Evolutionary conservation across 2,113 vertebrate genomes (phyloP).

Genomic region (Atherinomorus stipes): DNA sequence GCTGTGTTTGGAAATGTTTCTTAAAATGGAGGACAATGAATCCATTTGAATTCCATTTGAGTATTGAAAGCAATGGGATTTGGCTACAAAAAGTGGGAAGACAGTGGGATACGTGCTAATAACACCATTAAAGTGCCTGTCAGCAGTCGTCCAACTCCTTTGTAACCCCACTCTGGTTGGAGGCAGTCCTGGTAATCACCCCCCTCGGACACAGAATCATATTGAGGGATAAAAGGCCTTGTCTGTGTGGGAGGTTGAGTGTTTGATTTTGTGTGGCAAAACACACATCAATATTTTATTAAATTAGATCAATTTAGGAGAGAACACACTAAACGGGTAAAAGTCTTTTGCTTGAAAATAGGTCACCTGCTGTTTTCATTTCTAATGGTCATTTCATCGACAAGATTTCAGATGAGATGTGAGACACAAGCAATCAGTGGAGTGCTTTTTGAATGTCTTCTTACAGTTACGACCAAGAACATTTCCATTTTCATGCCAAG

Average conservation of each 20-base stretch:
- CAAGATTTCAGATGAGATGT: neutral
- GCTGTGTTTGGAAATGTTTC: conserved; percentile 63
- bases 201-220: conserved; percentile 38
- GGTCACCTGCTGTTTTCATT: conserved; percentile 42
- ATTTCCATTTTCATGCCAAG: neutral
- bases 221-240: conserved; percentile 6
- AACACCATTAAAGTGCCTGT: conserved; percentile 70
- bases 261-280: conserved; percentile 50
- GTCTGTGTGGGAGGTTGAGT: conserved; percentile 40
- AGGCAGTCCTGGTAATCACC: conserved; percentile 47
- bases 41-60: conserved; percentile 70
- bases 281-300: conserved; percentile 43
- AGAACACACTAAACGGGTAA: conserved; percentile 17
- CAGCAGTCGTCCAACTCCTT: conserved; percentile 54
- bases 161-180: conserved; percentile 49
- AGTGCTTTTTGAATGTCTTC: neutral
- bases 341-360: conserved; percentile 35
- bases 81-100: conserved; percentile 58
- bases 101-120: conserved; percentile 54
- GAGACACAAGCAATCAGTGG: conserved; percentile 24
- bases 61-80: conserved; percentile 63
- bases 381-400: neutral
- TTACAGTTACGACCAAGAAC: neutral
- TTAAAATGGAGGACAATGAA: conserved; percentile 64
- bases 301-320: conserved; percentile 47